Evolutionary conservation across 2,888 invertebrate species (phyloP), one percentile per base, ranked within the genome.

Genomic region (Meteorus colon): DNA sequence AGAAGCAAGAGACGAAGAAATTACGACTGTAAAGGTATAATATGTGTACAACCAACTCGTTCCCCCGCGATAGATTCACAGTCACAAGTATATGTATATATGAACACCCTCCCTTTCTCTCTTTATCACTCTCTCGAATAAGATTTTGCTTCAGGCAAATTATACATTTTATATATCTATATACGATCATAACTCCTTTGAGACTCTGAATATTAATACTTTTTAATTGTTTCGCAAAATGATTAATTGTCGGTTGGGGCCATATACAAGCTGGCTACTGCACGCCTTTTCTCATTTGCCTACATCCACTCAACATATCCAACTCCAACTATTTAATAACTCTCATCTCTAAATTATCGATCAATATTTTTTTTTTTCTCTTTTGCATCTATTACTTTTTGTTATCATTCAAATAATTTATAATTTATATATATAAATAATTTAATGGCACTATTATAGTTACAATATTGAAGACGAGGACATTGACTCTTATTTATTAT

Each of bases 161-260:
- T 8, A 55, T 19, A 55, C 19, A 55, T 55, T n/a, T 34, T 24
- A 55, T 19, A 55, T 55, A 55, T 19, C 8, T 55, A 55, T 55
- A 19, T 55, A 55, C 19, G 24, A 37, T 48, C 34, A 70, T 70
- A 63, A 63, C 63, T 72, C 59, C 29, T 66, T 31, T 19, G 16
- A 34, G 59, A 16, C 6, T 19, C 37, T 66, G 71, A 66, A 72
- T 72, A 75, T 75, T 75, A 75, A 75, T 71, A 51, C 51, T 65
- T 55, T 75, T 75, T 75, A 75, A 75, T 75, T 75, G 75, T 75
- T 75, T 75, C 55, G 55, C 10, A 29, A 68, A 62, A 62, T 67
- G 59, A 59, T 74, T 74, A 19, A 74, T 55, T 68, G 24, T 27
- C 24, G 62, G 68, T 37, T 63, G 16, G 14, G 45, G 65, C 72